Evolutionary conservation across 1,140 invertebrate genomes (phyloP).

Genomic region (Schmidtea mediterranea): DNA sequence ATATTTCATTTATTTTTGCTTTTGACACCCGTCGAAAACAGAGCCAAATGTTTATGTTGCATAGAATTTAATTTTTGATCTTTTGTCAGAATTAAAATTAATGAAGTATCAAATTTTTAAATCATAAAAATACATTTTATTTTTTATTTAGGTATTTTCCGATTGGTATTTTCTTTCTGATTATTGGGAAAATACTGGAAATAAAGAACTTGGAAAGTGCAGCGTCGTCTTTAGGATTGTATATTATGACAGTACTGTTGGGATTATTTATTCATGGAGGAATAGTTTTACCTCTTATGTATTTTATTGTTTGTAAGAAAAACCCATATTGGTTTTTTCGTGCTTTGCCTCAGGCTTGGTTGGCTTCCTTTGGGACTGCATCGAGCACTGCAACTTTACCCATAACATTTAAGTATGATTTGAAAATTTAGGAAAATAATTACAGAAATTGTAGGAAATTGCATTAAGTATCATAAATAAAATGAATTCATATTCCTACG

Average conservation of each 20-base stretch:
- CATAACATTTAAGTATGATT: constrained; percentile 44
- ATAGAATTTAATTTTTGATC: too few species aligned
- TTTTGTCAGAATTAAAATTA: too few species aligned
- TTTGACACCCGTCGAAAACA: too few species aligned
- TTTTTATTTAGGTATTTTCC: constrained; percentile 43
- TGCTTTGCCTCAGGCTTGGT: constrained; percentile 34
- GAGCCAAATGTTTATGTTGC: too few species aligned
- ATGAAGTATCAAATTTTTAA: too few species aligned
- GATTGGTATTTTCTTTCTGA: constrained; percentile 56
- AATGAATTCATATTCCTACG: too few species aligned
- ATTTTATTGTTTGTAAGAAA: constrained; percentile 30
- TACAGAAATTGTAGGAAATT: too few species aligned
- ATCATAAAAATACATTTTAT: too few species aligned
- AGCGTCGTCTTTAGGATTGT: constrained; percentile 46
- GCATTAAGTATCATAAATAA: too few species aligned
- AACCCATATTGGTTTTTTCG: constrained; percentile 34
- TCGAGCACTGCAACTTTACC: constrained; percentile 61
- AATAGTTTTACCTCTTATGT: constrained; percentile 45
- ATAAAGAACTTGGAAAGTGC: constrained; percentile 47
- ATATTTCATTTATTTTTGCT: too few species aligned
- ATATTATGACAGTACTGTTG: constrained; percentile 38
- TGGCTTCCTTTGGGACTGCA: constrained; percentile 67
- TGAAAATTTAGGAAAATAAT: neutral
- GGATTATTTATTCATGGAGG: constrained; percentile 60
- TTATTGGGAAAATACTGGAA: constrained; percentile 53